Conservation (phyloP, 2,113 vertebrate genomes). For the Aptenodytes patagonicus region DNA sequence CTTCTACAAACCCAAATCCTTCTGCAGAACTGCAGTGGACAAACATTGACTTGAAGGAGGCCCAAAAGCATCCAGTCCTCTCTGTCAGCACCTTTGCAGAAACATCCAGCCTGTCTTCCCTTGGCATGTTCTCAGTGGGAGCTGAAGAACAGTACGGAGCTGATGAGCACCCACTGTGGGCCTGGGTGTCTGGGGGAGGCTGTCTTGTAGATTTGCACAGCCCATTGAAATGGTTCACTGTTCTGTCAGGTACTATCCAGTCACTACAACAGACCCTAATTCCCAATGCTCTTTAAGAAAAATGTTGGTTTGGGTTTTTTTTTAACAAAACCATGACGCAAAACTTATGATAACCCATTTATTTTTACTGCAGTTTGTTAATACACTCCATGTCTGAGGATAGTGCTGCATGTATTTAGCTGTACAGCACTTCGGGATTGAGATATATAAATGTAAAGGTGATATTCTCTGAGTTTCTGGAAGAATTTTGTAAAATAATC, state of each 20-base stretch:
- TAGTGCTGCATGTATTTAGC: not conserved
- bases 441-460: not conserved
- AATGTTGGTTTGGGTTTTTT: not conserved
- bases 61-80: slow-evolving; percentile 64
- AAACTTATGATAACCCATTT: not conserved
- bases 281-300: not conserved
- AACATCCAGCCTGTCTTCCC: slow-evolving; percentile 80
- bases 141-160: slow-evolving; percentile 80
- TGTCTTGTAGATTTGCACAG: slow-evolving; percentile 85
- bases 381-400: not conserved
- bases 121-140: slow-evolving; percentile 77
- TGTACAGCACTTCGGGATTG: not conserved
- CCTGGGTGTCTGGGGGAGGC: slow-evolving; percentile 91
- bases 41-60: slow-evolving; percentile 91
- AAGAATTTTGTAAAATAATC: not conserved
- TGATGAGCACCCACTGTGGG: slow-evolving; percentile 87
- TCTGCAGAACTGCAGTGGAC: slow-evolving; percentile 84
- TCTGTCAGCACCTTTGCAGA: slow-evolving; percentile 66
- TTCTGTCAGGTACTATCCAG: slow-evolving; percentile 71
- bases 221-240: slow-evolving; percentile 85
- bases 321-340: not conserved
- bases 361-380: not conserved
- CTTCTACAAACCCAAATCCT: slow-evolving; percentile 30
- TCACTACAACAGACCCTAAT: not conserved
- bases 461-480: not conserved